Conservation (phyloP, 2,888 invertebrate species). For the Callosobruchus maculatus region DNA sequence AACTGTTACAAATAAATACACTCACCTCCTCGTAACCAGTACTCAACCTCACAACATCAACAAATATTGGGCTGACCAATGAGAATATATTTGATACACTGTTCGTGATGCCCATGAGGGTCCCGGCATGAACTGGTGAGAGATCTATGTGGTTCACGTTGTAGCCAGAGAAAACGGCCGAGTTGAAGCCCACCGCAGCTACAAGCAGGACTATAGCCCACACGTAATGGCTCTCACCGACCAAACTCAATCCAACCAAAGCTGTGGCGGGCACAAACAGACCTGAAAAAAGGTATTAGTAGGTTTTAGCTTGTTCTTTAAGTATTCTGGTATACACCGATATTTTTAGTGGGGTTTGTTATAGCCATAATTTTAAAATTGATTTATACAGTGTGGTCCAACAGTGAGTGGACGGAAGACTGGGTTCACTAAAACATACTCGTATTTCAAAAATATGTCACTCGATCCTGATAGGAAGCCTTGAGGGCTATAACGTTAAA, state of each 20-base stretch:
- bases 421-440: no score
- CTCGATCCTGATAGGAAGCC: no score
- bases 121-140: constrained; percentile 77
- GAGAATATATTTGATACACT: constrained; percentile 69
- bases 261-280: constrained; percentile 61
- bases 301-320: no score
- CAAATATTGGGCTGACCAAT: constrained; percentile 69
- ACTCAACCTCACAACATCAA: constrained; percentile 55
- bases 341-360: no score
- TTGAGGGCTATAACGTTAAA: no score
- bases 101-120: constrained; percentile 79
- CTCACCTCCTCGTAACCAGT: constrained; percentile 58
- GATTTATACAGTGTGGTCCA: no score
- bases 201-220: constrained; percentile 65
- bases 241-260: constrained; percentile 56
- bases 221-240: constrained; percentile 55
- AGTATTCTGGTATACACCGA: no score
- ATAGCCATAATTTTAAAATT: no score
- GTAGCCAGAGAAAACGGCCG: constrained; percentile 71
- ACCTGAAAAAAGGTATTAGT: constrained; percentile 42
- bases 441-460: no score
- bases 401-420: no score
- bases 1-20: no score
- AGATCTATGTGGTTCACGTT: constrained; percentile 77
- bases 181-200: constrained; percentile 71